Conservation (phyloP, 2,113 vertebrate genomes). For the Daphoenositta chrysoptera region DNA sequence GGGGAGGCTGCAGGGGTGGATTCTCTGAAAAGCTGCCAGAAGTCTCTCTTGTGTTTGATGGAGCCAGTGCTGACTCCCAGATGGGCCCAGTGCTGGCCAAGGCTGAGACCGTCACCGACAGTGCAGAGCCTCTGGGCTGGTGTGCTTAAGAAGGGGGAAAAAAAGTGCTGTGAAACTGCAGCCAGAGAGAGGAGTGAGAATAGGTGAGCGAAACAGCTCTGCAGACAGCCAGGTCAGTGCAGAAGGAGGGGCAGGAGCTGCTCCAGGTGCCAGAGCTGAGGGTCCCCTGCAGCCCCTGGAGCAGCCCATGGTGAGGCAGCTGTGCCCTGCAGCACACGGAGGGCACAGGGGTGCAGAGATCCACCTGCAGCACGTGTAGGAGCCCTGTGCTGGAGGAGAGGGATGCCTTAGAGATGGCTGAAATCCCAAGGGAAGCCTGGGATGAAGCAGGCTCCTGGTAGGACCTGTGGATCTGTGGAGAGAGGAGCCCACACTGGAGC, state of each 20-base stretch:
- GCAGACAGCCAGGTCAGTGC: neutral
- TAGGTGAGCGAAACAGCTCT: neutral
- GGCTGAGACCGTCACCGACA: neutral
- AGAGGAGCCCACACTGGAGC: fast-evolving
- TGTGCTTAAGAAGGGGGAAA: neutral
- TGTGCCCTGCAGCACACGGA: neutral
- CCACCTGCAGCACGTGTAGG: neutral
- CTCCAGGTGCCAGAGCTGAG: neutral
- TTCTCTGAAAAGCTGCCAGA: neutral
- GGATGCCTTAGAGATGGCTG: neutral
- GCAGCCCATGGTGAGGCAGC: neutral
- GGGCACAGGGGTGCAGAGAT: neutral
- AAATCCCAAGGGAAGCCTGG: neutral
- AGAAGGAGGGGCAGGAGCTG: neutral
- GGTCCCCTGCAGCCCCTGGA: neutral
- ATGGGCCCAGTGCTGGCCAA: neutral
- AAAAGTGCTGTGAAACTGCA: neutral
- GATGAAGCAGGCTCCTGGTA: neutral
- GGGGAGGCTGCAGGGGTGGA: neutral
- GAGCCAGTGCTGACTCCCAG: neutral
- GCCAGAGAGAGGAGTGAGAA: neutral
- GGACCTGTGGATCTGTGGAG: neutral
- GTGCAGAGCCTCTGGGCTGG: neutral
- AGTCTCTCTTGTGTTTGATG: fast-evolving
- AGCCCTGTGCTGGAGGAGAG: neutral